phyloP scores from a whole-genome alignment of 1,140 invertebrate species.

The Macrobrachium rosenbergii region DNA sequence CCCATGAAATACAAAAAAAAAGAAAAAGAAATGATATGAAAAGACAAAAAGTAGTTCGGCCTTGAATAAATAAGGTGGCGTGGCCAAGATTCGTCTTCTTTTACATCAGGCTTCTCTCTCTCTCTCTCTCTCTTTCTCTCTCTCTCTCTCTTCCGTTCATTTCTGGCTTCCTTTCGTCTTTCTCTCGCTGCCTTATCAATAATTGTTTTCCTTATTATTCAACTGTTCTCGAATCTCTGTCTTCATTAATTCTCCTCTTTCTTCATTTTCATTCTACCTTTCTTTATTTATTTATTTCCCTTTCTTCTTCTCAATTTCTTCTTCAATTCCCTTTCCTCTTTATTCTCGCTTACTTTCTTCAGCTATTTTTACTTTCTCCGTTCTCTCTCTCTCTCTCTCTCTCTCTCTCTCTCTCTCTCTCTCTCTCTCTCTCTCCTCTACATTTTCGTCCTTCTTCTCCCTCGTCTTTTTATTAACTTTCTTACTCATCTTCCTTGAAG shows the following conservation, averaged over 20 bases:
- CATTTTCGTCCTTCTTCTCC: background rate
- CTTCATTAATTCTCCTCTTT: background rate
- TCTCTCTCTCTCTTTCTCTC: conserved; percentile 18
- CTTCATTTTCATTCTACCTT: background rate
- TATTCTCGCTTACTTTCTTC: background rate
- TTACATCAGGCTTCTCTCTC: background rate
- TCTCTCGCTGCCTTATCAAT: background rate
- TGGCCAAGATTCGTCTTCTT: too few relatives aligned
- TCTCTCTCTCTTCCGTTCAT: background rate
- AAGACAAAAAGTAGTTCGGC: too few relatives aligned
- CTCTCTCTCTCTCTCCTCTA: conserved; percentile 14
- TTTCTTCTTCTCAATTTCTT: background rate
- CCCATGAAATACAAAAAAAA: too few relatives aligned
- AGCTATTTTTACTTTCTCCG: background rate
- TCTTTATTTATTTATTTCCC: background rate
- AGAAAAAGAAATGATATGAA: too few relatives aligned
- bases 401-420: background rate
- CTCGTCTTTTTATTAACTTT: background rate
- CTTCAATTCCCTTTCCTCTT: background rate
- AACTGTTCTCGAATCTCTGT: background rate
- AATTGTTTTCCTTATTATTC: background rate
- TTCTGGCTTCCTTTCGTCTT: background rate
- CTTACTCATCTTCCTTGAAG: too few relatives aligned
- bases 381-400: background rate
- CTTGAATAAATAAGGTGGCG: too few relatives aligned